phyloP scores from a whole-genome alignment of 2,113 vertebrate genomes.

The Calypte anna region DNA sequence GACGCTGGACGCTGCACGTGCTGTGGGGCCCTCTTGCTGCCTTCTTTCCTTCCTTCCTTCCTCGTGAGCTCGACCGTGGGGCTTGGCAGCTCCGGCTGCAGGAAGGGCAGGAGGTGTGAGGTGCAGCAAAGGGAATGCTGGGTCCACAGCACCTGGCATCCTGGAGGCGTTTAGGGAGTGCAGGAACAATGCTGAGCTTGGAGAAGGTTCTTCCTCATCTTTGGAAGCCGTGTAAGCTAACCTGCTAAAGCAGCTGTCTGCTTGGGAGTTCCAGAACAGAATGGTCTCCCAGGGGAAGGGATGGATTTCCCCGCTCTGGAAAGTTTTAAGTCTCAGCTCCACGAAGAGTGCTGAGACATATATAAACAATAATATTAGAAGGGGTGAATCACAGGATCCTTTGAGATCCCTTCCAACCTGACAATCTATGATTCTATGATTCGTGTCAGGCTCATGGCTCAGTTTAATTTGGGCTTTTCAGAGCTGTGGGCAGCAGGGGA shows the following conservation, averaged over 20 bases:
- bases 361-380: too few relatives aligned
- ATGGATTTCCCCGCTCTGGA: too few relatives aligned
- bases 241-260: not conserved
- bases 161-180: not conserved
- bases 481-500: not conserved
- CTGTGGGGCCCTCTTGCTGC: fast-evolving
- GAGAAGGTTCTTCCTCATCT: not conserved
- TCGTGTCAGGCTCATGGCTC: not conserved
- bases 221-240: not conserved
- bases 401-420: too few relatives aligned
- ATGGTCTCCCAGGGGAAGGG: too few relatives aligned
- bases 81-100: not conserved
- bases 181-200: not conserved
- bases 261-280: not conserved
- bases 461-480: not conserved
- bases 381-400: too few relatives aligned
- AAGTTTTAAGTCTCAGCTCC: too few relatives aligned
- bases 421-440: too few relatives aligned
- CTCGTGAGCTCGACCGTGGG: fast-evolving
- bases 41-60: not conserved
- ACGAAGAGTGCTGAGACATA: too few relatives aligned
- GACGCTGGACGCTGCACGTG: not conserved
- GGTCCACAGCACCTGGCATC: not conserved
- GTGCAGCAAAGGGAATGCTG: not conserved
- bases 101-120: fast-evolving